Conservation (phyloP, 53 echinoderm and acorn worm species). For the Mesocentrotus franciscanus region DNA sequence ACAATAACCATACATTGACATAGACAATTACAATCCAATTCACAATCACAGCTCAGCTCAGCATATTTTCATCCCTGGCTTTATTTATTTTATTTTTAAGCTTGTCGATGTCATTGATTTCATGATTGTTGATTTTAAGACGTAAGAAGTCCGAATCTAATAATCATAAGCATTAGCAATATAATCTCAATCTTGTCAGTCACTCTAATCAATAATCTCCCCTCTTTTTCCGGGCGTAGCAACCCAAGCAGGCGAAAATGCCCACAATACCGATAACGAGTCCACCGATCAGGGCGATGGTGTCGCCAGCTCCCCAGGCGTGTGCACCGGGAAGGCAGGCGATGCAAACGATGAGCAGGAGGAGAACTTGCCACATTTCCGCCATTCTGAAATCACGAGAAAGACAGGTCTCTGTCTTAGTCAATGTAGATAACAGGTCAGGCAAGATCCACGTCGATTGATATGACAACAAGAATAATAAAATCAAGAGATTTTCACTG, state of each 20-base stretch:
- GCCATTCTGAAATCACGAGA: conserved; percentile 44
- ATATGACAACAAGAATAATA: background rate
- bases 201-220: conserved; percentile 58
- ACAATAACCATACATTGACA: background rate
- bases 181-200: background rate
- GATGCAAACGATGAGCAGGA: conserved; percentile 72
- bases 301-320: conserved; percentile 95
- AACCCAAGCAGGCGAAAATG: conserved; percentile 93
- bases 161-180: background rate
- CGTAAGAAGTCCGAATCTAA: background rate
- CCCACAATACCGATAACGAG: conserved; percentile 93
- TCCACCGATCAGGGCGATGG: conserved; percentile 95
- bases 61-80: background rate
- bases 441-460: background rate
- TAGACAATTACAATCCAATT: background rate
- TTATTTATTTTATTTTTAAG: background rate
- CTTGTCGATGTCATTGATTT: background rate
- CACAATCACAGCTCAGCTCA: background rate
- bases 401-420: background rate
- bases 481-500: background rate
- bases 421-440: background rate
- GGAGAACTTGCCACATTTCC: conserved; percentile 73
- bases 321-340: conserved; percentile 90
- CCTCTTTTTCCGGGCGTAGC: conserved; percentile 86
- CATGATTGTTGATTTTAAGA: background rate